A percentile compares a stretch with the other conserved stretches of the same genome.
Conservation (phyloP, 2,888 invertebrate genomes). For the Thelaira solivaga region DNA sequence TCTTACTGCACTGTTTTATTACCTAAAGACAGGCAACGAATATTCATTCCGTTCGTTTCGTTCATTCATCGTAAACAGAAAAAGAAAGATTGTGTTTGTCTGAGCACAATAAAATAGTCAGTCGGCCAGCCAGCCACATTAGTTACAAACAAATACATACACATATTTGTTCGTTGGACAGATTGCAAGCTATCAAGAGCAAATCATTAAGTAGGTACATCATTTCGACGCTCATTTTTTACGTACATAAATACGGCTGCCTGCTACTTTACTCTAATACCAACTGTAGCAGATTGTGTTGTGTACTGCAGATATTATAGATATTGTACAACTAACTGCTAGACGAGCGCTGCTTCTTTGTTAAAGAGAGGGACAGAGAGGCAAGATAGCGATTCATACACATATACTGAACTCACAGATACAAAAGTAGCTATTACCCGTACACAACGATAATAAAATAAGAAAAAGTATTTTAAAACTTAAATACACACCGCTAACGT, state of each 20-base stretch:
- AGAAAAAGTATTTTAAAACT: constrained; percentile 64
- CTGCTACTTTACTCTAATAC: constrained; percentile 36
- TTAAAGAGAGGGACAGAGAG: constrained; percentile 46
- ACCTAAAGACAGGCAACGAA: constrained; percentile 52
- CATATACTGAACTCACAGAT: constrained; percentile 30
- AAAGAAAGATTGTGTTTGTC: constrained; percentile 48
- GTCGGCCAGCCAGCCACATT: no score
- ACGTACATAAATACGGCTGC: not conserved
- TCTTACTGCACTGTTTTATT: constrained; percentile 51
- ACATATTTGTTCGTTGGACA: constrained; percentile 25
- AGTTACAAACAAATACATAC: constrained; percentile 21
- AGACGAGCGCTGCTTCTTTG: constrained; percentile 29
- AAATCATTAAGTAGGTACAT: constrained; percentile 35
- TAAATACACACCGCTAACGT: constrained; percentile 72
- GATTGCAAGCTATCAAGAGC: constrained; percentile 58
- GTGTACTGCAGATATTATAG: constrained; percentile 46
- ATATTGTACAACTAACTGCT: constrained; percentile 48
- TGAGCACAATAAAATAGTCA: constrained; percentile 48
- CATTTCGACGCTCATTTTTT: constrained; percentile 34
- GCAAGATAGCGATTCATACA: constrained; percentile 39
- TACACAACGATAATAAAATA: constrained; percentile 29
- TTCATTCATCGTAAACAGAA: constrained; percentile 47
- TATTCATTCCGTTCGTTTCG: constrained; percentile 23
- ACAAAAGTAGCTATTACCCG: constrained; percentile 5
- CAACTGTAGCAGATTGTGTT: constrained; percentile 50